These are phyloP conservation scores for Morelia viridis DNA, from an alignment of 2,797 vertebrate species.

Conservation along the genomic window DNA sequence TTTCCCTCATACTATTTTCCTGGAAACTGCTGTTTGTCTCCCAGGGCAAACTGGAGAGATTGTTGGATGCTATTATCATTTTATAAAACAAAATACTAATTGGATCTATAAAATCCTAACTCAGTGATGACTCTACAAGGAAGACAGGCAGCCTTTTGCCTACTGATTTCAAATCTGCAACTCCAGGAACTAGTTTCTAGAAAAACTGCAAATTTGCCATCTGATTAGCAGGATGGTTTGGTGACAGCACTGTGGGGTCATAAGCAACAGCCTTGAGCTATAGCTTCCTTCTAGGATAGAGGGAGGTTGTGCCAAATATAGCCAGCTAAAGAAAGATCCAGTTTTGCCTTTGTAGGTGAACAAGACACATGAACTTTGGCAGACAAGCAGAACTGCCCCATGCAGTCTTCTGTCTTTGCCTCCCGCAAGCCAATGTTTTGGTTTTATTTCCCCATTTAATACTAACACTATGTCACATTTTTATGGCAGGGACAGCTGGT, in stretches of 20 bases:
- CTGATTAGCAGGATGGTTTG: background rate
- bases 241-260: background rate
- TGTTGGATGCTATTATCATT: background rate
- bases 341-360: background rate
- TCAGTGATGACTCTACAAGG: background rate
- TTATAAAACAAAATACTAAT: background rate
- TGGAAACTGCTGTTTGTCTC: background rate
- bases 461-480: background rate
- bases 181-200: background rate
- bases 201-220: background rate
- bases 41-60: background rate
- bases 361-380: background rate
- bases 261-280: background rate
- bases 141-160: background rate
- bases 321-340: background rate
- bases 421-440: background rate
- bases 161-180: background rate
- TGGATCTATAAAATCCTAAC: background rate
- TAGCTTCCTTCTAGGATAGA: background rate
- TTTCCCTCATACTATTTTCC: background rate
- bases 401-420: background rate
- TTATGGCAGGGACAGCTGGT: background rate
- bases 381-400: constrained; percentile 1
- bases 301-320: background rate
- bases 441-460: background rate